Conservation (phyloP, 1,140 invertebrate species). For the Bactericera cockerelli region DNA sequence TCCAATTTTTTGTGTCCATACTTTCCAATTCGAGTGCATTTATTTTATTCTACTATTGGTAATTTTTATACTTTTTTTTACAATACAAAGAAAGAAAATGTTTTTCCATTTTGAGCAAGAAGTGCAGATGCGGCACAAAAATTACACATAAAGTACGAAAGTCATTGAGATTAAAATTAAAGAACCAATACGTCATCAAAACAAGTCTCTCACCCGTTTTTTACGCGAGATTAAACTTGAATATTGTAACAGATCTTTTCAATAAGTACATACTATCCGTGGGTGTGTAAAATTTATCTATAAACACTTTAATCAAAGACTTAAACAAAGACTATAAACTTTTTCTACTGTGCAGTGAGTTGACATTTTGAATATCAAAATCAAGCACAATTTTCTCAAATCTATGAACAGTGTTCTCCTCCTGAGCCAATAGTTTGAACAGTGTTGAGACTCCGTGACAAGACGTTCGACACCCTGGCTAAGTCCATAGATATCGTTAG, state of each 20-base stretch:
- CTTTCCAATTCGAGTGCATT: too few species aligned
- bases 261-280: too few species aligned
- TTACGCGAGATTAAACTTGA: background rate
- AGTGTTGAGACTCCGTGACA: background rate
- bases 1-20: too few species aligned
- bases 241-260: background rate
- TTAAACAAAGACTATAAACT: background rate
- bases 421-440: background rate
- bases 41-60: too few species aligned
- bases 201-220: background rate
- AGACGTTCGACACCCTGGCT: background rate
- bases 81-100: background rate
- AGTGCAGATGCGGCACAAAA: background rate
- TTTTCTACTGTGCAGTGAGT: background rate
- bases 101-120: background rate
- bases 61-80: too few species aligned
- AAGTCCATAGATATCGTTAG: constrained; percentile 5
- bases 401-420: background rate
- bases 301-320: background rate
- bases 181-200: background rate
- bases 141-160: background rate
- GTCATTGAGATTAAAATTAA: background rate
- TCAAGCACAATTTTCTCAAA: background rate
- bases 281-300: background rate
- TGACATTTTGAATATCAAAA: background rate